Conservation (phyloP, 2,113 vertebrate genomes). For the Cygnus buccinator region DNA sequence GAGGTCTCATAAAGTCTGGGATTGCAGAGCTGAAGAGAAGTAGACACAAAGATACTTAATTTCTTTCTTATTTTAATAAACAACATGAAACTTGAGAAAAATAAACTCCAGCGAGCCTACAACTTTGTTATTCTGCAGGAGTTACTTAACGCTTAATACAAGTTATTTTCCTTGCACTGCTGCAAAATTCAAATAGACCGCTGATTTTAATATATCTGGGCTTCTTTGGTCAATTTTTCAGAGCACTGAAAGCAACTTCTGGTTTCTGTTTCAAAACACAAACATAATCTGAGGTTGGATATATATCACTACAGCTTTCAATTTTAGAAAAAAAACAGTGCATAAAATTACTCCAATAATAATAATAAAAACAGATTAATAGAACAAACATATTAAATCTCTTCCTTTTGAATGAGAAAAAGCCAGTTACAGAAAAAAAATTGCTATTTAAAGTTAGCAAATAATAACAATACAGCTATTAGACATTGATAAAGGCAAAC, state of each 20-base stretch:
- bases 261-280: neutral
- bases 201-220: neutral
- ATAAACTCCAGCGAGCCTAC: neutral
- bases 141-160: neutral
- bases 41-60: neutral
- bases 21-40: neutral
- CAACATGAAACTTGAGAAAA: neutral
- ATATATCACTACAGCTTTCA: neutral
- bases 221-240: neutral
- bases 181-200: neutral
- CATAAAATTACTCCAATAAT: neutral
- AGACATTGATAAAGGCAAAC: neutral
- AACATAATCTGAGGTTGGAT: neutral
- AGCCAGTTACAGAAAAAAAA: neutral
- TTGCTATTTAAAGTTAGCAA: neutral
- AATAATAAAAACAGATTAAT: neutral
- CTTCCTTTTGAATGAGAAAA: neutral
- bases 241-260: neutral
- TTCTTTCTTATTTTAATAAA: neutral
- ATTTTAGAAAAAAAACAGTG: neutral
- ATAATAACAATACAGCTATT: neutral
- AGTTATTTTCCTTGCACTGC: neutral
- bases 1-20: neutral
- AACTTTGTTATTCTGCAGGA: neutral
- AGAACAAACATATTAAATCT: neutral